Conservation (phyloP, 2,888 invertebrate species). For the Iselma pallidipennis region DNA sequence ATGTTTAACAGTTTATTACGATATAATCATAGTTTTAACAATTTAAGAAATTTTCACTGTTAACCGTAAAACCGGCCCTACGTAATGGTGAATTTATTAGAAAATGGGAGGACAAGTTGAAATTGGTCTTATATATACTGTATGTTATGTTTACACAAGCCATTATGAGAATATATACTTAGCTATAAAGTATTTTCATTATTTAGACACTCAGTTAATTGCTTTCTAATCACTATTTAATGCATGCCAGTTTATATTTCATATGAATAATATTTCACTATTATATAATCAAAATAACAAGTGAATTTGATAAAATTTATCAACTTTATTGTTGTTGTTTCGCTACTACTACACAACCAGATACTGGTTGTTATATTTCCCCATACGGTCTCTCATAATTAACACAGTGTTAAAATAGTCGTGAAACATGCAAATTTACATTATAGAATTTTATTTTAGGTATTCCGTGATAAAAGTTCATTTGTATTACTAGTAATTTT, state of each 20-base stretch:
- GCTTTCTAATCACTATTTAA: slow-evolving; percentile 8
- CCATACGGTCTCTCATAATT: slow-evolving; percentile 8
- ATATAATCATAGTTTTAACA: not conserved
- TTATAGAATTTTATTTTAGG: slow-evolving; percentile 23
- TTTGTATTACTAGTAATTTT: slow-evolving; percentile 21
- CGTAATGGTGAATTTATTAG: slow-evolving; percentile 1
- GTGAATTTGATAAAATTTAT: too few species aligned
- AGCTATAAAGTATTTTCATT: slow-evolving; percentile 3
- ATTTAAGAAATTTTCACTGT: not conserved
- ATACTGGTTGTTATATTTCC: too few species aligned
- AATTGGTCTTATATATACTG: slow-evolving; percentile 2
- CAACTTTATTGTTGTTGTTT: too few species aligned
- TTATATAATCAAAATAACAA: slow-evolving; percentile 5
- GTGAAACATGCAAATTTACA: slow-evolving; percentile 24
- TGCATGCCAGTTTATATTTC: slow-evolving; percentile 3
- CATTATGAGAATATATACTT: not conserved
- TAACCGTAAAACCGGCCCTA: not conserved
- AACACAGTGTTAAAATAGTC: slow-evolving; percentile 20
- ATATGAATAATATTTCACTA: slow-evolving; percentile 4
- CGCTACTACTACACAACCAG: too few species aligned
- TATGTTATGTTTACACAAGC: not conserved
- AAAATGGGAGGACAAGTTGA: slow-evolving; percentile 6
- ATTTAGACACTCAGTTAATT: slow-evolving; percentile 9
- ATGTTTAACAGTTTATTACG: not conserved
- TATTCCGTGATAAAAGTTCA: slow-evolving; percentile 23